Base-by-base conservation (phyloP, 2,797 vertebrate species). In the Etheostoma nigrum region DNA sequence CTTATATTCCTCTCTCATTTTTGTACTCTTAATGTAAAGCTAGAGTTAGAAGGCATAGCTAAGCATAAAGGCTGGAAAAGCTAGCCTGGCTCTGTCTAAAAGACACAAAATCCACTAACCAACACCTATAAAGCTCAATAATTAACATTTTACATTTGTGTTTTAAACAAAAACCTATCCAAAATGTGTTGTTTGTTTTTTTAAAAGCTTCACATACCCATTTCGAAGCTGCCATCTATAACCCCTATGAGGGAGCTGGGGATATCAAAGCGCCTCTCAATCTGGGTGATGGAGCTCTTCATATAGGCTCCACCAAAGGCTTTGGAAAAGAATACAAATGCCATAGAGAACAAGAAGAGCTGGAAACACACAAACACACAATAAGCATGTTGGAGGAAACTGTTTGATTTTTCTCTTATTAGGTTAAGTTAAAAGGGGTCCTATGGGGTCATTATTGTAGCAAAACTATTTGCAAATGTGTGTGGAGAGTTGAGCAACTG, bases 201-300 rank as follows among this genome's bases (percentile, higher is more conserved):
- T 11, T 42, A 6, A 36, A 64, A 36, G 27, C 1, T 19, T 8
- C 0, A 67, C 88, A 87, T 94, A 99, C 97, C 98, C 74, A 98
- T 96, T 94, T 99, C 97, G 76, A 99, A 99, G 87, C 97, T 96
- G 84, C 97, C 97, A 58, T 97, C 98, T 72, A 98, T 97, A 57
- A 97, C 93, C 47, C 97, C 97, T n/a, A 96, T 96, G 66, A 97
- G 88, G 12, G 97, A 97, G 79, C 97, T 96, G 1, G 97, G 95
- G 73, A 98, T 96, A 63, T 98, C 96, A 36, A 99, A 99, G 18
- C 97, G 96, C 72, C 97, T 95, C 90, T 99, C 97, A 62, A 99
- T 97, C 88, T 98, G 97, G 1, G 96, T 98, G 74, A 97, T 94
- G 86, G 96, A 96, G 86, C 96, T 97, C 93, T 97, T 99, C 96